phyloP scores from a whole-genome alignment of 2,797 vertebrate genomes.

The Rhyacichthys aspro region DNA sequence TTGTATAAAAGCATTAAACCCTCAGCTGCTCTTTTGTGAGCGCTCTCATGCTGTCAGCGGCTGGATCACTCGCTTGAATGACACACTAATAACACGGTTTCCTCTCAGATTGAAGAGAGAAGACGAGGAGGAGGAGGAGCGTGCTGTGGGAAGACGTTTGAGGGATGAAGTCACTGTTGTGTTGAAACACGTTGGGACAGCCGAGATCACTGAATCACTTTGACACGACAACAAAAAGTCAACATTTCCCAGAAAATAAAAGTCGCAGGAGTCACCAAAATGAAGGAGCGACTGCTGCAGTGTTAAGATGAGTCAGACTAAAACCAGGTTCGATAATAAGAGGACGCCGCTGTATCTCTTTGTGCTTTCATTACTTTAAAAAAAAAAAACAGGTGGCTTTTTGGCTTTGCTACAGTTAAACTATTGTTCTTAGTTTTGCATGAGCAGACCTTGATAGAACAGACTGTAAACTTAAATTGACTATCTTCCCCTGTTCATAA shows the following conservation, averaged over 20 bases:
- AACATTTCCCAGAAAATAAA: slow-evolving; percentile 25
- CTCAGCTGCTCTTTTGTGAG: slow-evolving; percentile 40
- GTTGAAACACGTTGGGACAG: slow-evolving; percentile 61
- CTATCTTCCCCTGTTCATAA: no score
- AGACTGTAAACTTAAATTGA: no score
- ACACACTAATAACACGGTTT: slow-evolving; percentile 58
- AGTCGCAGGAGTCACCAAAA: slow-evolving; percentile 1
- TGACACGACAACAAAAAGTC: slow-evolving; percentile 41
- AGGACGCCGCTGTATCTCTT: neutral
- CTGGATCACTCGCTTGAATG: slow-evolving; percentile 42
- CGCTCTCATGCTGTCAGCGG: slow-evolving; percentile 38
- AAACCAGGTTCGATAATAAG: neutral
- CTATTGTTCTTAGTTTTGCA: no score
- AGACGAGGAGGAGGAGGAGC: neutral
- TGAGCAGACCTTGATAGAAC: no score
- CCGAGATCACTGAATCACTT: slow-evolving; percentile 45
- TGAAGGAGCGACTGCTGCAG: slow-evolving; percentile 1
- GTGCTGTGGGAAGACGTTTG: slow-evolving; percentile 42
- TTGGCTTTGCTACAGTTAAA: no score
- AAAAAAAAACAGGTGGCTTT: no score
- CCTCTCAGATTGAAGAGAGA: slow-evolving; percentile 44
- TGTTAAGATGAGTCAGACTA: neutral
- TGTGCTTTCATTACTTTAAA: no score
- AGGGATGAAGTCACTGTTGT: slow-evolving; percentile 68
- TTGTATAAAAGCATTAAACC: slow-evolving; percentile 25